These are phyloP conservation scores for Maconellicoccus hirsutus DNA, from an alignment of 1,140 invertebrate genomes.

Conservation along the genomic window DNA sequence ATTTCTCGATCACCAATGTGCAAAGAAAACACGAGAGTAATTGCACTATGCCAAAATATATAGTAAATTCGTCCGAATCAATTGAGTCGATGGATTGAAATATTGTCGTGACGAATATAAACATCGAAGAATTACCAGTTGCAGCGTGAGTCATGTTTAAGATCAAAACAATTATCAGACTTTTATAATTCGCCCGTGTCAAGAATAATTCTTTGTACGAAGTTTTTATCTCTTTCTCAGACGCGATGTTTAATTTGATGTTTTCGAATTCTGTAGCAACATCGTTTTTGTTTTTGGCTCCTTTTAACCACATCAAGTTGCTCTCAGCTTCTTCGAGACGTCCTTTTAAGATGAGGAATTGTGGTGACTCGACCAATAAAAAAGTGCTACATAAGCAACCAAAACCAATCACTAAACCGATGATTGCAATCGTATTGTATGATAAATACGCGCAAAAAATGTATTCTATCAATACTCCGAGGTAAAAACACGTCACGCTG, in stretches of 20 bases:
- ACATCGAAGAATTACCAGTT: background rate
- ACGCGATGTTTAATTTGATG: conserved; percentile 28
- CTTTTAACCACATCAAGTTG: conserved; percentile 52
- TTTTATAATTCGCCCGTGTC: conserved; percentile 27
- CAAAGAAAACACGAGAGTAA: conserved; percentile 53
- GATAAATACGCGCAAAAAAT: no score
- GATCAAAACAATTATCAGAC: conserved; percentile 36
- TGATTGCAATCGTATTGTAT: no score
- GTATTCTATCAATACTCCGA: no score
- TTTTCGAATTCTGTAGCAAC: background rate
- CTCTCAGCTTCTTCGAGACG: conserved; percentile 47
- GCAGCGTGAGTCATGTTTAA: background rate
- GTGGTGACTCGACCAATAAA: conserved; percentile 58
- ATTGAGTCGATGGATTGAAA: background rate
- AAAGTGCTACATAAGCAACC: conserved; percentile 41
- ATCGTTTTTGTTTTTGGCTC: conserved; percentile 24
- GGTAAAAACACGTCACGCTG: conserved; percentile 60
- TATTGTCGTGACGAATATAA: background rate
- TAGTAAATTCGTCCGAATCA: background rate
- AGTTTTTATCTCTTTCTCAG: conserved; percentile 32
- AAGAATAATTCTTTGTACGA: conserved; percentile 32
- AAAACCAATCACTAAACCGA: background rate
- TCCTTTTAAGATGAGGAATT: conserved; percentile 48
- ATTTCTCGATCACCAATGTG: background rate
- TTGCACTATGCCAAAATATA: background rate